These are phyloP conservation scores for Byasa hedistus DNA, from an alignment of 2,888 invertebrate genomes.

Conservation along the genomic window DNA sequence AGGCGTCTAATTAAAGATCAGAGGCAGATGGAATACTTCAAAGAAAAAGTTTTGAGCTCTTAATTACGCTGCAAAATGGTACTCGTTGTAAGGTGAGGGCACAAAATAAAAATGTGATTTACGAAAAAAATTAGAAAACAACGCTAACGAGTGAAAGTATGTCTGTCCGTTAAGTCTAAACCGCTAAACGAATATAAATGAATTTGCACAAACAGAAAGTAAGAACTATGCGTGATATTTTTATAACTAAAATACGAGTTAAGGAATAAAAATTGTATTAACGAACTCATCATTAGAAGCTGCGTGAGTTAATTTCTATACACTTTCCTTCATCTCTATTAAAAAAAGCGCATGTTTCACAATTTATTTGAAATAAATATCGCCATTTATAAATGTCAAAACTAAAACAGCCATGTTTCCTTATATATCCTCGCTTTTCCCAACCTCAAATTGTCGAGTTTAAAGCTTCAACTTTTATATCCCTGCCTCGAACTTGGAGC, in stretches of 20 bases:
- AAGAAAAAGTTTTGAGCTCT: constrained; percentile 10
- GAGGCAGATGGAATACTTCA: constrained; percentile 1
- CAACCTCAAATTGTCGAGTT: not conserved
- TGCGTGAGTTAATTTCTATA: no score
- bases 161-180: no score
- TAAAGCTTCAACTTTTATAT: constrained; percentile 2
- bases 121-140: not conserved
- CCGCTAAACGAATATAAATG: no score
- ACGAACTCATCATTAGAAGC: no score
- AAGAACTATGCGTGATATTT: no score
- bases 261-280: no score
- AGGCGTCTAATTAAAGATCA: constrained; percentile 7
- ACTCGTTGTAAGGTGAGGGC: not conserved
- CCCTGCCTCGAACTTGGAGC: not conserved
- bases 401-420: not conserved
- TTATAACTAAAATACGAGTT: no score
- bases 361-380: not conserved
- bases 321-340: not conserved
- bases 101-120: not conserved
- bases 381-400: not conserved
- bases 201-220: no score
- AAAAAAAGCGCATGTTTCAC: not conserved
- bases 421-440: not conserved
- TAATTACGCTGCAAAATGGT: constrained; percentile 1
- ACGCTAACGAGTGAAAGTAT: no score